phyloP scores from a whole-genome alignment of 2,113 vertebrate genomes.

The Sphaerodactylus townsendi region DNA sequence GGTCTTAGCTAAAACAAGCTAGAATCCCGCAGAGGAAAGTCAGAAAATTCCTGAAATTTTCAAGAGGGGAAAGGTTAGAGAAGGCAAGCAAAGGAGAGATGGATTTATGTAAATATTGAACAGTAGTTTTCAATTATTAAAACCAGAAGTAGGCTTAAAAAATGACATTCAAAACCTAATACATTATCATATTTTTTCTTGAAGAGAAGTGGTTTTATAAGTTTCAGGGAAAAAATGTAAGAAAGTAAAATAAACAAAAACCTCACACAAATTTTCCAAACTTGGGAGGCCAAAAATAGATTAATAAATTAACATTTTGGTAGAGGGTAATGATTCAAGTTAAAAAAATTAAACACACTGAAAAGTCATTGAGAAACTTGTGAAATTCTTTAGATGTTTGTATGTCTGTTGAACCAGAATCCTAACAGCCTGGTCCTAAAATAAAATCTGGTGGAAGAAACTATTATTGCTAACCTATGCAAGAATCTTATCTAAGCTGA shows the following conservation, averaged over 20 bases:
- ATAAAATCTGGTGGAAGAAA: background rate
- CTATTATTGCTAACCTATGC: background rate
- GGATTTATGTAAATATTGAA: constrained; percentile 79
- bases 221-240: constrained; percentile 47
- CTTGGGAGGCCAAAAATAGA: constrained; percentile 16
- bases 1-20: constrained; percentile 75
- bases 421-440: background rate
- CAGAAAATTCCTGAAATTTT: constrained; percentile 80
- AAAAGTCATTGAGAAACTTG: constrained; percentile 1
- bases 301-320: constrained; percentile 41
- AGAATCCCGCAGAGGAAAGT: constrained; percentile 72
- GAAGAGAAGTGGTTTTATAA: constrained; percentile 62
- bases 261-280: constrained; percentile 32
- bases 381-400: background rate
- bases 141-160: constrained; percentile 59
- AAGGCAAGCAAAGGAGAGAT: constrained; percentile 72
- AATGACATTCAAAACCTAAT: constrained; percentile 53
- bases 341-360: background rate
- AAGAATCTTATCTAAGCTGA: background rate
- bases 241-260: constrained; percentile 52
- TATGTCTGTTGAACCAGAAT: background rate
- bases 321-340: constrained; percentile 5
- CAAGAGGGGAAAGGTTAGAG: constrained; percentile 79
- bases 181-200: constrained; percentile 48
- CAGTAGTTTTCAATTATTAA: constrained; percentile 80